A percentile compares a stretch with the other conserved stretches of the same genome.
These are phyloP conservation scores for Agrochola macilenta DNA, from an alignment of 2,888 invertebrate genomes.

Conservation along the genomic window DNA sequence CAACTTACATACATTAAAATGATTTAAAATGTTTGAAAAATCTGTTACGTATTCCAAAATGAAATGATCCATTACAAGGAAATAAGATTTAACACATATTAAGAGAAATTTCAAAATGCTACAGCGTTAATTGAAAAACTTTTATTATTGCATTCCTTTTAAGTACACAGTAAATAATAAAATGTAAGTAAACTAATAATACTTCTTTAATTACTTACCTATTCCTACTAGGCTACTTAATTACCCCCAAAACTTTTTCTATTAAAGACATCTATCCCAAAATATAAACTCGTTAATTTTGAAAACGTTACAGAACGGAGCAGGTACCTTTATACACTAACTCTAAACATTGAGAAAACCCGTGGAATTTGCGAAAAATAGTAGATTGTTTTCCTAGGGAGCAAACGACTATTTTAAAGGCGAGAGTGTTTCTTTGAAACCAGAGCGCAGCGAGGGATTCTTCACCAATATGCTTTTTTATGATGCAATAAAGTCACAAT, in stretches of 20 bases:
- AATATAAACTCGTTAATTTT: not conserved
- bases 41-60: not conserved
- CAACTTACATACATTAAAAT: not conserved
- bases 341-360: not conserved
- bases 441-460: too few species aligned
- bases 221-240: not conserved
- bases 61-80: not conserved
- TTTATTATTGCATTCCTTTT: conserved; percentile 5
- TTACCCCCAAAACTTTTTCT: not conserved
- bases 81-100: not conserved
- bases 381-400: too few species aligned
- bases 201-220: not conserved
- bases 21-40: not conserved
- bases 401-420: too few species aligned
- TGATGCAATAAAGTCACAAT: not conserved
- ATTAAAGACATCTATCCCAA: not conserved
- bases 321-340: not conserved
- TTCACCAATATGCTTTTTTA: not conserved
- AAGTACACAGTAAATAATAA: not conserved
- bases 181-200: not conserved
- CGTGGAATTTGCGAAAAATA: not conserved
- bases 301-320: not conserved
- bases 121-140: not conserved
- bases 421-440: too few species aligned
- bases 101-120: not conserved